Conservation (phyloP, 2,888 invertebrate species). For the Archaeoteleia sp. region DNA sequence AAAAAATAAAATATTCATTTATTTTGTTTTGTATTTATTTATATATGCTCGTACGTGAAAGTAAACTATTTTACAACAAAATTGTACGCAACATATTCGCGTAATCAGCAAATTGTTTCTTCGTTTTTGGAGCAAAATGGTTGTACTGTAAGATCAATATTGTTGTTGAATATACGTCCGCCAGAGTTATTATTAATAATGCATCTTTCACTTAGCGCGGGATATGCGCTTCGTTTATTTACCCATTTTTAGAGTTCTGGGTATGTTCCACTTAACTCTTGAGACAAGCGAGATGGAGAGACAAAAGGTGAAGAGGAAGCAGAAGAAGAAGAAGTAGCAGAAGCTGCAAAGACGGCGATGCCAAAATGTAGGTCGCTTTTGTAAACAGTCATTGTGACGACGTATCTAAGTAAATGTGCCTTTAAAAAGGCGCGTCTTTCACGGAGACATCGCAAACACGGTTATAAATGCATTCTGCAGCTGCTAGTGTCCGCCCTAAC, state of each 20-base stretch:
- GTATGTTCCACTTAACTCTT: constrained; percentile 13
- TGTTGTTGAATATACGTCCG: too few species aligned
- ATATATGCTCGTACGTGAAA: neutral
- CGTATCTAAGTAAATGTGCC: constrained; percentile 46
- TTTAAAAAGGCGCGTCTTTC: constrained; percentile 43
- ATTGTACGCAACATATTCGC: too few species aligned
- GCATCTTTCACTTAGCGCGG: constrained; percentile 50
- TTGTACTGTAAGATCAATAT: too few species aligned
- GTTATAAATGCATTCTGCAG: constrained; percentile 42
- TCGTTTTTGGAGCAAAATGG: too few species aligned
- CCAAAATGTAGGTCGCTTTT: constrained; percentile 57
- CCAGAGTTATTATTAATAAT: neutral
- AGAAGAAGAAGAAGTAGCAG: constrained; percentile 11
- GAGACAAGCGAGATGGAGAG: constrained; percentile 8
- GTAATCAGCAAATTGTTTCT: too few species aligned
- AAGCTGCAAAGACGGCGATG: constrained; percentile 23
- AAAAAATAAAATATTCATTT: too few species aligned
- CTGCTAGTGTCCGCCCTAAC: too few species aligned
- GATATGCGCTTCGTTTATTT: constrained; percentile 29
- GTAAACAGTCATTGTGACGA: constrained; percentile 41
- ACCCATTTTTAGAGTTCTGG: constrained; percentile 21
- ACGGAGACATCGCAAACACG: constrained; percentile 41
- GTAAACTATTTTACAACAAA: neutral
- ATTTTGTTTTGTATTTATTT: too few species aligned
- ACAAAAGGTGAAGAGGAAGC: constrained; percentile 12